A percentile compares a stretch with the other conserved stretches of the same genome.
Evolutionary conservation across 2,113 vertebrate species (phyloP).

Genomic region (Sigmodon hispidus): DNA sequence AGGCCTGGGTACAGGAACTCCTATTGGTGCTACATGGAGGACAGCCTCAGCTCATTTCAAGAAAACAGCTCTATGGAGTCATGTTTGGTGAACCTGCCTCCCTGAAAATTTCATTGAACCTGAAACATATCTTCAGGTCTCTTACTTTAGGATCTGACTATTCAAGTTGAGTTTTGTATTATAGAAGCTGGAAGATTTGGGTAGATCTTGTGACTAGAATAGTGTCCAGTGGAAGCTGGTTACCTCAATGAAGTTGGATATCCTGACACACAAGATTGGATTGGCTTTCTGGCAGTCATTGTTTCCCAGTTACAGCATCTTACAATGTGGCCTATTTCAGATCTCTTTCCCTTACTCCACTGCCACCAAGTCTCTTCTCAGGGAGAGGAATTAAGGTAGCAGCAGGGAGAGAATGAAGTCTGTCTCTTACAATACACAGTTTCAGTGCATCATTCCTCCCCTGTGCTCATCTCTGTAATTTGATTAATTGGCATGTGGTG

Average conservation of each 20-base stretch:
- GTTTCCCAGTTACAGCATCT: neutral
- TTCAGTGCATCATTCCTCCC: slow-evolving; percentile 27
- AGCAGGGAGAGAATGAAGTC: slow-evolving; percentile 33
- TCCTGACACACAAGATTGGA: neutral
- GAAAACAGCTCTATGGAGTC: neutral
- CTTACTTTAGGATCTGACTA: neutral
- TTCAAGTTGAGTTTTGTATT: neutral
- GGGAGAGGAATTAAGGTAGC: slow-evolving; percentile 25
- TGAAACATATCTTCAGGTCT: neutral
- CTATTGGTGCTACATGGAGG: neutral
- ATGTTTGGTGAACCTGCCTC: accelerated
- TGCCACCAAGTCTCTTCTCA: neutral
- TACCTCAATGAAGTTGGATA: neutral
- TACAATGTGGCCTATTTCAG: neutral
- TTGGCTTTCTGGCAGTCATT: neutral
- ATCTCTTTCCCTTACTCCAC: neutral
- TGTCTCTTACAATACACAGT: neutral
- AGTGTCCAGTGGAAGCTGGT: neutral
- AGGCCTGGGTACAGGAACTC: accelerated
- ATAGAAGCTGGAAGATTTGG: neutral
- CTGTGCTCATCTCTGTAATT: slow-evolving; percentile 40
- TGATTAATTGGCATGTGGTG: slow-evolving; percentile 63
- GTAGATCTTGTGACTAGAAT: too few relatives aligned
- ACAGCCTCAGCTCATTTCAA: too few relatives aligned
- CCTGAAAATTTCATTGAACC: neutral